Percentiles rank a stretch among this genome's conserved stretches.
Conservation (phyloP, 2,113 vertebrate genomes). For the Macquaria ambigua region DNA sequence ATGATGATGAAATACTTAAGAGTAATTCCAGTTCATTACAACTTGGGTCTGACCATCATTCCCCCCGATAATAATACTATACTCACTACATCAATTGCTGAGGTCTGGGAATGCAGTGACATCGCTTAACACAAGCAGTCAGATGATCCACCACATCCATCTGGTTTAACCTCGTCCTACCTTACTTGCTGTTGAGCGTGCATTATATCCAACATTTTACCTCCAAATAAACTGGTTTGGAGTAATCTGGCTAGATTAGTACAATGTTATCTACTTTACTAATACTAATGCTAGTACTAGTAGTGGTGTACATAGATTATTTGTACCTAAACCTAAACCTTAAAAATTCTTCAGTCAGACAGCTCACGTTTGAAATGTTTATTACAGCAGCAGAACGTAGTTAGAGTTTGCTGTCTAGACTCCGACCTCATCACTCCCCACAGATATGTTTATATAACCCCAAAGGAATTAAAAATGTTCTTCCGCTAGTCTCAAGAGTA, state of each 20-base stretch:
- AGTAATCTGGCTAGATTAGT: neutral
- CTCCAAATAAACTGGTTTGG: neutral
- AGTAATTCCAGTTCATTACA: no score
- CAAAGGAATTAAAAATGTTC: neutral
- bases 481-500: neutral
- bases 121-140: neutral
- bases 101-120: neutral
- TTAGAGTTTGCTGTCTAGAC: no score
- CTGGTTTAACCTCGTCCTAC: neutral
- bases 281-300: neutral
- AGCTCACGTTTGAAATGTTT: no score
- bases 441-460: neutral
- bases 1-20: no score
- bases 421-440: no score
- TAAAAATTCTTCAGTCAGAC: no score
- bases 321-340: no score
- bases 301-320: neutral
- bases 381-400: no score
- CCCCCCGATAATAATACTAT: neutral
- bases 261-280: neutral
- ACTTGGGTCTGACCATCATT: no score
- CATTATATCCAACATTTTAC: neutral
- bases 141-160: neutral
- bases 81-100: neutral
- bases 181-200: no score